phyloP scores from a whole-genome alignment of 1,140 invertebrate genomes.

The Calliopsis andreniformis region DNA sequence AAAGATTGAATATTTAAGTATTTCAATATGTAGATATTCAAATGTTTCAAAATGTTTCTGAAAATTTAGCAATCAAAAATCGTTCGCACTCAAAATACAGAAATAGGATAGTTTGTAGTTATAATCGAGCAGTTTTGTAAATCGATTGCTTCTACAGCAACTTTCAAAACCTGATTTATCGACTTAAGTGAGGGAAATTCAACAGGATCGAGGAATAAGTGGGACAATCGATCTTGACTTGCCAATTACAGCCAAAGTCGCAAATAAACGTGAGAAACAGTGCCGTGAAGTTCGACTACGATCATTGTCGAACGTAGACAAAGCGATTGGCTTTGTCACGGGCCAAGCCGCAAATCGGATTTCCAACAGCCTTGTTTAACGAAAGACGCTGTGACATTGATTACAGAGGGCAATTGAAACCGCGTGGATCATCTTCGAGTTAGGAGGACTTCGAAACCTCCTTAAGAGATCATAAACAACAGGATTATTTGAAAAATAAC shows the following conservation, averaged over 20 bases:
- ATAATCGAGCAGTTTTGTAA: too few relatives aligned
- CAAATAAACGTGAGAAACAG: neutral
- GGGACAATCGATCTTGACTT: neutral
- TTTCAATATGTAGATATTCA: too few relatives aligned
- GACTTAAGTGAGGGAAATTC: neutral
- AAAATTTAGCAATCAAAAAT: too few relatives aligned
- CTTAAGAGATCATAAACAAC: too few relatives aligned
- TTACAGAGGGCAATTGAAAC: slow-evolving; percentile 60
- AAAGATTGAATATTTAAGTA: too few relatives aligned
- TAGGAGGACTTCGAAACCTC: slow-evolving; percentile 25
- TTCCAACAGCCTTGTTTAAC: slow-evolving; percentile 37
- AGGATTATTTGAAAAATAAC: slow-evolving; percentile 10
- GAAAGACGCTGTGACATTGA: slow-evolving; percentile 40
- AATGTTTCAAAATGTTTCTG: too few relatives aligned
- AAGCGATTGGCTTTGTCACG: slow-evolving; percentile 47
- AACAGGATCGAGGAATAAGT: neutral
- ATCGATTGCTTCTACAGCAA: too few relatives aligned
- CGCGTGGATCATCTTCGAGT: slow-evolving; percentile 51
- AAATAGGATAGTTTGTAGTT: too few relatives aligned
- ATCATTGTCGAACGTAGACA: slow-evolving; percentile 55
- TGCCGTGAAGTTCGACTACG: slow-evolving; percentile 39
- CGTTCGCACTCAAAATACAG: too few relatives aligned
- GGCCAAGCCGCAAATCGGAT: slow-evolving; percentile 47
- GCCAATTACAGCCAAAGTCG: neutral
- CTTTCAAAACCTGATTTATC: too few relatives aligned